Conservation (phyloP, 2,113 vertebrate genomes). For the Dasypus novemcinctus region DNA sequence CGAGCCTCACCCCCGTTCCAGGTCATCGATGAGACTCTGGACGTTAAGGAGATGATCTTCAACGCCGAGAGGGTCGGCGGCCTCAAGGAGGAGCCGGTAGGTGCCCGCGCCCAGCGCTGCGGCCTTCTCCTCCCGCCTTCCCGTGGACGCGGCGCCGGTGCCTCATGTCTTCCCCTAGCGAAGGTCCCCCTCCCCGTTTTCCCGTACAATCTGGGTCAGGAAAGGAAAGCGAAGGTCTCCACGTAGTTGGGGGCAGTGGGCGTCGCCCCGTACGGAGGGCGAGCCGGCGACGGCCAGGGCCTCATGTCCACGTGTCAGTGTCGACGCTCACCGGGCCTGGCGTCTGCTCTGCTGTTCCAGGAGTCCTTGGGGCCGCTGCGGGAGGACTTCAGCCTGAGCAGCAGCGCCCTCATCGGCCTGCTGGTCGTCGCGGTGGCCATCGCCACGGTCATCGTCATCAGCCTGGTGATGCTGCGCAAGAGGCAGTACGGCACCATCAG, state of each 20-base stretch:
- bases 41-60: slow-evolving; percentile 97
- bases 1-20: too few relatives aligned
- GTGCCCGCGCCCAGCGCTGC: slow-evolving; percentile 80
- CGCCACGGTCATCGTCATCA: slow-evolving; percentile 96
- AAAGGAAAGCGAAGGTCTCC: neutral
- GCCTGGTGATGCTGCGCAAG: slow-evolving; percentile 97
- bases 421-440: slow-evolving; percentile 96
- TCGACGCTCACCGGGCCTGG: too few relatives aligned
- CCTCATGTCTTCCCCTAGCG: too few relatives aligned
- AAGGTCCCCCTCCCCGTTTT: fast-evolving
- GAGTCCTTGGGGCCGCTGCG: slow-evolving; percentile 89
- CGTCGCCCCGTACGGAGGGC: neutral
- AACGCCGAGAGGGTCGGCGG: slow-evolving; percentile 94
- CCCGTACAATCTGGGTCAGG: neutral
- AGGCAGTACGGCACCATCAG: slow-evolving; percentile 98
- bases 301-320: too few relatives aligned
- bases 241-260: neutral
- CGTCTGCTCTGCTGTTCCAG: slow-evolving; percentile 76
- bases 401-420: slow-evolving; percentile 94
- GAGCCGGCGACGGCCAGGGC: too few relatives aligned
- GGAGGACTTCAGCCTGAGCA: slow-evolving; percentile 94
- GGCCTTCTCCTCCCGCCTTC: too few relatives aligned
- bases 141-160: too few relatives aligned
- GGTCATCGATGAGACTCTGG: slow-evolving; percentile 98
- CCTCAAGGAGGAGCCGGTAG: slow-evolving; percentile 94